Evolutionary conservation across 2,888 invertebrate species (phyloP).

Genomic region (Nemapogon koenigi): DNA sequence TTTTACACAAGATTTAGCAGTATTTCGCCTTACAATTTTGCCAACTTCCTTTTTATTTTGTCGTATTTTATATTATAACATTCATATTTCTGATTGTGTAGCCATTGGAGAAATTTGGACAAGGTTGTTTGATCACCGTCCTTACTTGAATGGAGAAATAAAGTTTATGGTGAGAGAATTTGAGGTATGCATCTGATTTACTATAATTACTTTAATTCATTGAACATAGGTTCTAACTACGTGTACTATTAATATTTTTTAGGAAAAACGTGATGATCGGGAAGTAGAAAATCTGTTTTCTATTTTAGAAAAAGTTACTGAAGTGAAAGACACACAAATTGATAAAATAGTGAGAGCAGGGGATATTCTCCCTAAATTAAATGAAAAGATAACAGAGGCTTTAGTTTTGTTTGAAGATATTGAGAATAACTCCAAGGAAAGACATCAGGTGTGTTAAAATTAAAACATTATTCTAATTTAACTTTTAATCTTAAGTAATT

Average conservation of each 20-base stretch:
- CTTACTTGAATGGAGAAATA: constrained; percentile 86
- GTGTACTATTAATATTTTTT: constrained; percentile 20
- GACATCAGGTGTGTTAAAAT: too few relatives aligned
- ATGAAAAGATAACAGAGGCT: constrained; percentile 71
- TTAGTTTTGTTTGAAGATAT: constrained; percentile 68
- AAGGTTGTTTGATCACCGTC: constrained; percentile 85
- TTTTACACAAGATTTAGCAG: too few relatives aligned
- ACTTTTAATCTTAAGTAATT: too few relatives aligned
- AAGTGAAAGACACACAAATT: constrained; percentile 77
- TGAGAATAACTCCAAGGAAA: constrained; percentile 64
- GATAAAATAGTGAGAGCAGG: constrained; percentile 70
- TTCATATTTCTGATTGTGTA: constrained; percentile 35
- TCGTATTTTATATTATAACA: too few relatives aligned
- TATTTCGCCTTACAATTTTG: too few relatives aligned
- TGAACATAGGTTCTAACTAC: background rate
- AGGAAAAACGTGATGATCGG: constrained; percentile 80
- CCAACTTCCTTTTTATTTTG: too few relatives aligned
- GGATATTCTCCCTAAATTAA: constrained; percentile 66
- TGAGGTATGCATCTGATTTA: constrained; percentile 66
- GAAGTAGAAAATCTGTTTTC: constrained; percentile 82
- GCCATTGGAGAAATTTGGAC: constrained; percentile 85
- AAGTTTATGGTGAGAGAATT: constrained; percentile 84
- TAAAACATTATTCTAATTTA: too few relatives aligned
- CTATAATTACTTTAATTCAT: constrained; percentile 9
- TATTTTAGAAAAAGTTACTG: constrained; percentile 77